Percentiles rank a stretch among this genome's conserved stretches.
phyloP scores from a whole-genome alignment of 2,797 vertebrate genomes.

The Enteromius anoplus region DNA sequence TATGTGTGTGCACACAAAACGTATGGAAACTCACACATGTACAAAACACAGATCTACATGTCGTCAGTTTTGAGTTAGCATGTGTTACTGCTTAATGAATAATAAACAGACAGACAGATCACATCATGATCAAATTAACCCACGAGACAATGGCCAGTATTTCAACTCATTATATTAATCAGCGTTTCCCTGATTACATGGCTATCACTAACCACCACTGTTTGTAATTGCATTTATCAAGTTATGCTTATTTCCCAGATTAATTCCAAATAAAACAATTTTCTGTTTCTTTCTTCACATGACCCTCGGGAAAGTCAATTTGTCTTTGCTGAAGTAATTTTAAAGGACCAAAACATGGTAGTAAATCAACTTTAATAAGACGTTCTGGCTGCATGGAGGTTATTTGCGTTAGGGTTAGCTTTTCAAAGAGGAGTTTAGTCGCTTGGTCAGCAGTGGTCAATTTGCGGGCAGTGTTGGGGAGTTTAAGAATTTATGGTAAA shows the following conservation, averaged over 20 bases:
- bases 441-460: slow-evolving; percentile 16
- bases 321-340: slow-evolving; percentile 34
- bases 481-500: slow-evolving; percentile 42
- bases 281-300: slow-evolving; percentile 5
- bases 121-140: slow-evolving; percentile 52
- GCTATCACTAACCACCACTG: slow-evolving; percentile 42
- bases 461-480: slow-evolving; percentile 27
- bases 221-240: slow-evolving; percentile 49
- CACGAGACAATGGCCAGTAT: slow-evolving; percentile 47
- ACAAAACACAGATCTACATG: slow-evolving; percentile 20
- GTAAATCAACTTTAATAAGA: slow-evolving; percentile 55
- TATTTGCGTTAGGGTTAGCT: not conserved
- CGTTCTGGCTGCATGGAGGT: slow-evolving; percentile 16
- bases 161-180: slow-evolving; percentile 50
- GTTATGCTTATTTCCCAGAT: slow-evolving; percentile 15
- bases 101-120: slow-evolving; percentile 38
- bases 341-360: slow-evolving; percentile 38
- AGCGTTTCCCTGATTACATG: slow-evolving; percentile 22
- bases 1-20: slow-evolving; percentile 59
- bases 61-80: slow-evolving; percentile 71
- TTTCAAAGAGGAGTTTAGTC: slow-evolving; percentile 22
- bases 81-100: slow-evolving; percentile 65
- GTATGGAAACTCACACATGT: slow-evolving; percentile 49
- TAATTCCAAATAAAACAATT: slow-evolving; percentile 25
- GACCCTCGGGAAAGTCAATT: slow-evolving; percentile 30